A percentile compares a stretch with the other conserved stretches of the same genome.
Conservation (phyloP, 1,140 invertebrate genomes). For the Leptopilina clavipes region DNA sequence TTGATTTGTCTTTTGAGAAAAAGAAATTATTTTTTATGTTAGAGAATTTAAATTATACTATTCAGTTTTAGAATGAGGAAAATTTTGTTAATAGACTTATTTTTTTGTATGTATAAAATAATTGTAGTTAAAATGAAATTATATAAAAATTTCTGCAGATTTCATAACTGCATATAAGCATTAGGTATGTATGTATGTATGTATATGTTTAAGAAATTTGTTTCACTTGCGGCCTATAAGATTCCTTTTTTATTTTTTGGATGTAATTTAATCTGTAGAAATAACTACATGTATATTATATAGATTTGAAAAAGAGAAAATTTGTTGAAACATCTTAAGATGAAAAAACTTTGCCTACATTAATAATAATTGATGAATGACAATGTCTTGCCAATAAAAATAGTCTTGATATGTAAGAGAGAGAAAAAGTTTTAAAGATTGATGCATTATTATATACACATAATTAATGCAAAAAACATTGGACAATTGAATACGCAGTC, state of each 20-base stretch:
- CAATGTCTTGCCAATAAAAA: background rate
- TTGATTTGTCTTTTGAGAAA: no score
- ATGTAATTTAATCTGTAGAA: no score
- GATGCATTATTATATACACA: background rate
- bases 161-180: slow-evolving; percentile 5
- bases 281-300: no score
- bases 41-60: no score
- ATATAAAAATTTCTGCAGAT: background rate
- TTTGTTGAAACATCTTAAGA: no score
- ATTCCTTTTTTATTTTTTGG: background rate
- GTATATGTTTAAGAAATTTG: background rate
- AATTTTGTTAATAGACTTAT: background rate
- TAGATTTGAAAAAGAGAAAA: background rate
- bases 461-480: background rate
- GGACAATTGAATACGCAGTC: background rate
- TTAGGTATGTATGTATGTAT: no score
- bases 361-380: background rate
- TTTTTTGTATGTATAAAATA: background rate
- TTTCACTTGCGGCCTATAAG: background rate
- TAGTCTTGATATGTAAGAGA: background rate
- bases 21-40: no score
- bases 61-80: no score
- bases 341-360: background rate
- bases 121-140: background rate
- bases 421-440: background rate